Conservation (phyloP, 2,888 invertebrate species). For the Oligia fasciuncula region DNA sequence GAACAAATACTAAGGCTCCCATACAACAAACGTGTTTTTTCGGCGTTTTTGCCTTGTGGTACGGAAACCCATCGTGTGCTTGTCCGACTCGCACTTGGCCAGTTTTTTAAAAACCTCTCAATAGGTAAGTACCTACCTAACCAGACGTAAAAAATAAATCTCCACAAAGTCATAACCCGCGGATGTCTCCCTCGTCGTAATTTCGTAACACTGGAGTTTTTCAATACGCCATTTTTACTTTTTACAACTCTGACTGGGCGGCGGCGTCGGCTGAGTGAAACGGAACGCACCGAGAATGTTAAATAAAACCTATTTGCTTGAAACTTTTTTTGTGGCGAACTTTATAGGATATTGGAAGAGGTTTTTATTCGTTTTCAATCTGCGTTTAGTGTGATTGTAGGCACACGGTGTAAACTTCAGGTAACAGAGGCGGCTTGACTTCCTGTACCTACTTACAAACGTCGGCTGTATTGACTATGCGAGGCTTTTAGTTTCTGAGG, state of each 20-base stretch:
- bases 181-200: constrained; percentile 17
- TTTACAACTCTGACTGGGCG: constrained; percentile 77
- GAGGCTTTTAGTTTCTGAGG: background rate
- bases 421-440: constrained; percentile 14
- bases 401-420: constrained; percentile 37
- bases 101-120: background rate
- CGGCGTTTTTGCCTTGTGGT: too few species aligned
- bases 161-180: constrained; percentile 8
- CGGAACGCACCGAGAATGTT: constrained; percentile 77
- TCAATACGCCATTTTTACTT: constrained; percentile 61
- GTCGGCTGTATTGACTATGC: background rate
- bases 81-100: too few species aligned
- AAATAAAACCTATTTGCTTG: constrained; percentile 71
- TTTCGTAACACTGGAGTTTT: constrained; percentile 51
- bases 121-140: background rate
- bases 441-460: background rate
- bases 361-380: constrained; percentile 75
- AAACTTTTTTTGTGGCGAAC: constrained; percentile 63
- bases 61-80: too few species aligned
- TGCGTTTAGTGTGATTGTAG: constrained; percentile 68
- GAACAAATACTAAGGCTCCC: too few species aligned
- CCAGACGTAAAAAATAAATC: constrained; percentile 1
- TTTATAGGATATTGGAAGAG: constrained; percentile 75
- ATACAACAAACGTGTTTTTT: too few species aligned
- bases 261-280: constrained; percentile 66